A percentile compares a stretch with the other conserved stretches of the same genome.
Conservation (phyloP, 2,888 invertebrate genomes). For the Mythimna impura region DNA sequence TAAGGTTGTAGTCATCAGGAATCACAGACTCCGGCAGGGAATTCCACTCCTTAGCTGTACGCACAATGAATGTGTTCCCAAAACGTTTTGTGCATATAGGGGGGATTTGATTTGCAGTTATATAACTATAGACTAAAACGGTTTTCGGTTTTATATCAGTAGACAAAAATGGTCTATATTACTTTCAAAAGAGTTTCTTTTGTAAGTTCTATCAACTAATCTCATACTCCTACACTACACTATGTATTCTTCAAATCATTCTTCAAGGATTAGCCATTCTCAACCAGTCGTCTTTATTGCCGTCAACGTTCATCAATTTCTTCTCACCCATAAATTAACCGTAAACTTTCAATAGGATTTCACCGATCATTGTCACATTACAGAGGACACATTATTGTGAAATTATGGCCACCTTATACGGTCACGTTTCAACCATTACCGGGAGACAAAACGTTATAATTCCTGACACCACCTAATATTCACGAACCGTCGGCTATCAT, state of each 20-base stretch:
- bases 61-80: too few species aligned
- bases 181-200: not conserved
- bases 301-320: conserved; percentile 68
- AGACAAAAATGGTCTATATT: too few species aligned
- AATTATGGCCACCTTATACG: conserved; percentile 84
- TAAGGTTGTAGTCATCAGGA: too few species aligned
- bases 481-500: conserved; percentile 87
- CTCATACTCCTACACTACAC: not conserved
- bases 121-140: too few species aligned
- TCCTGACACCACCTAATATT: conserved; percentile 86
- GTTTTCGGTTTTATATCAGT: too few species aligned
- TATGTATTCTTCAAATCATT: conserved; percentile 56
- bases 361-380: conserved; percentile 85
- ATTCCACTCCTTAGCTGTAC: too few species aligned
- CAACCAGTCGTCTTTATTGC: conserved; percentile 59
- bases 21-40: too few species aligned
- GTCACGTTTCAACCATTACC: conserved; percentile 89
- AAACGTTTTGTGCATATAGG: too few species aligned
- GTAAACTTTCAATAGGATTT: conserved; percentile 77
- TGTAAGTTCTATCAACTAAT: not conserved
- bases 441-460: conserved; percentile 89
- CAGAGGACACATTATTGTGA: conserved; percentile 84
- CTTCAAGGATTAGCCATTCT: conserved; percentile 70
- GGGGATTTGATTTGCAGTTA: too few species aligned
- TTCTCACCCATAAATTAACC: conserved; percentile 80